Conservation (phyloP, 2,797 vertebrate species). For the Macrochelys suwanniensis region DNA sequence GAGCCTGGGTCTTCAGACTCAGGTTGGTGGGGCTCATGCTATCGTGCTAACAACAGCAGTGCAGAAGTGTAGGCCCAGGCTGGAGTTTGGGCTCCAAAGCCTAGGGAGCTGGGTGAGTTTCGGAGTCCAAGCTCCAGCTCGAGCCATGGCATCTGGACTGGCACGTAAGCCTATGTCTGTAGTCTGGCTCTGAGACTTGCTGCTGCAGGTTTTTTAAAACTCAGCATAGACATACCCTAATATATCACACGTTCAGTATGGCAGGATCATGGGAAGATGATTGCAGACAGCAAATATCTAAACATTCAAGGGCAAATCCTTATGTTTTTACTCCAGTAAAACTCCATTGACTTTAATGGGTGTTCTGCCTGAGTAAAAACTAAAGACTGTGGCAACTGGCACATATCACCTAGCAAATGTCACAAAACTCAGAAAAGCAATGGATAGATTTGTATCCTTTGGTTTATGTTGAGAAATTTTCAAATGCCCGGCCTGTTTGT, state of each 20-base stretch:
- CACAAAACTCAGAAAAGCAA: background rate
- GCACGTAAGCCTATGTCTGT: background rate
- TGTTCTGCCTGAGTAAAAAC: background rate
- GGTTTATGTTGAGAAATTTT: constrained; percentile 5
- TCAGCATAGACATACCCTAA: background rate
- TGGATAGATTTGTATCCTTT: background rate
- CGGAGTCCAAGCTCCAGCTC: background rate
- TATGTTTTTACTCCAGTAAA: background rate
- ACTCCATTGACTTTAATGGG: background rate
- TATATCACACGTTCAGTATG: background rate
- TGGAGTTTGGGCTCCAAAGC: background rate
- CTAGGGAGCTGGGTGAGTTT: background rate
- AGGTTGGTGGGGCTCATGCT: background rate
- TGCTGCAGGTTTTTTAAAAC: background rate
- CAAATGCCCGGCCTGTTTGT: background rate
- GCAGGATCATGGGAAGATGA: background rate
- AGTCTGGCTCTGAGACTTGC: background rate
- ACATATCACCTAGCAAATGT: background rate
- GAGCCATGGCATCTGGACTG: background rate
- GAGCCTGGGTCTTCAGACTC: background rate
- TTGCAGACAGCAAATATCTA: background rate
- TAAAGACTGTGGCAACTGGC: background rate
- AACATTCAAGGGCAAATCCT: background rate
- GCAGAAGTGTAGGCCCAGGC: background rate
- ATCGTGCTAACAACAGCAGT: background rate